Evolutionary conservation across 2,888 invertebrate genomes (phyloP).

Genomic region (Axea sp.): DNA sequence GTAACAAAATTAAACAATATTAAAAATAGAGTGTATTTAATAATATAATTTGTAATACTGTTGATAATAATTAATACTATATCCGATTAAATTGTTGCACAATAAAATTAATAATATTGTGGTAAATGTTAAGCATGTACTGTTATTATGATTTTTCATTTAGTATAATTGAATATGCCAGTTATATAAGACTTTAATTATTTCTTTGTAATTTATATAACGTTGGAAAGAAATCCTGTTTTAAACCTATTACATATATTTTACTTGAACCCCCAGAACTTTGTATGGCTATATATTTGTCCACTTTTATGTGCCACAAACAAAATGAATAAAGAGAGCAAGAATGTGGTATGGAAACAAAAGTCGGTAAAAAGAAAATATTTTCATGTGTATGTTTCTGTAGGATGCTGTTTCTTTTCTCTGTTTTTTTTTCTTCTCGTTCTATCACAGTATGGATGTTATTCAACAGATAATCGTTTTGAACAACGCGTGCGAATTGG

Average conservation of each 20-base stretch:
- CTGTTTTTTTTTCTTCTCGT: neutral
- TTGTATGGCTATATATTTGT: conserved; percentile 19
- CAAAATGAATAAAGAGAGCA: conserved; percentile 21
- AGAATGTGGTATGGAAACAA: conserved; percentile 34
- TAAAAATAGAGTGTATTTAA: too few species aligned
- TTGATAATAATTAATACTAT: too few species aligned
- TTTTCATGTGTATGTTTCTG: conserved; percentile 20
- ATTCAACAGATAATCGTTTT: conserved; percentile 24
- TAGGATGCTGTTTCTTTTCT: conserved; percentile 1
- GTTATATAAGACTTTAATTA: too few species aligned
- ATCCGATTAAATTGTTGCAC: too few species aligned
- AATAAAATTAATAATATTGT: too few species aligned
- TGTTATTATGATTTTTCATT: too few species aligned
- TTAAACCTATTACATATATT: conserved; percentile 10
- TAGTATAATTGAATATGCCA: too few species aligned
- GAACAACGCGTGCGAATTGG: conserved; percentile 25
- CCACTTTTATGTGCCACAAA: conserved; percentile 11
- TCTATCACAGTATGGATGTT: conserved; percentile 8
- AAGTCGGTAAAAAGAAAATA: conserved; percentile 41
- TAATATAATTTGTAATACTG: too few species aligned
- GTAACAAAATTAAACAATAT: too few species aligned
- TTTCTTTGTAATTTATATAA: too few species aligned
- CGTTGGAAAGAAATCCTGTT: neutral
- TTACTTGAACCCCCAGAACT: conserved; percentile 13
- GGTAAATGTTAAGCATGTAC: too few species aligned